Evolutionary conservation across 1,140 invertebrate species (phyloP).

Genomic region (Drosophila repletoides): DNA sequence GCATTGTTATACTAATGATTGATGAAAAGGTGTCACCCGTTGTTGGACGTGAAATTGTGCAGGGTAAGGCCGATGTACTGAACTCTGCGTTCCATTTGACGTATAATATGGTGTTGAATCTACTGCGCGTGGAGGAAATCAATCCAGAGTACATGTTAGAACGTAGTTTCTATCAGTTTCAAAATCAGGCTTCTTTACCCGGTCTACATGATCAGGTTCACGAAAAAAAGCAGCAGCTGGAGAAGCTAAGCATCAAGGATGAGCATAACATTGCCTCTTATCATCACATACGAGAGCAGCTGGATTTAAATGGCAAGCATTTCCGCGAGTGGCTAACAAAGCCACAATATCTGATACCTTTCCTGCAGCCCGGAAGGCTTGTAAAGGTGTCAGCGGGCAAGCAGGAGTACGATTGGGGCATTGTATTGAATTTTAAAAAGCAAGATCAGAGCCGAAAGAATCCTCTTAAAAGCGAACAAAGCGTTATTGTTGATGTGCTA

Average conservation of each 20-base stretch:
- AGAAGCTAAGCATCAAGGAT: conserved; percentile 86
- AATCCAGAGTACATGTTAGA: conserved; percentile 99
- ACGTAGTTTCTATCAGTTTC: conserved; percentile 99
- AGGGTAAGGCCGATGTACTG: conserved; percentile 96
- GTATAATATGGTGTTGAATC: conserved; percentile 99
- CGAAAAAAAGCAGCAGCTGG: conserved; percentile 87
- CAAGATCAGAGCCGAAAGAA: conserved; percentile 84
- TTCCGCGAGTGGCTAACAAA: conserved; percentile 91
- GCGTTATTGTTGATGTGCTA: conserved; percentile 92
- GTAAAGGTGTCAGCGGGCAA: conserved; percentile 94
- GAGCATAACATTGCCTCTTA: conserved; percentile 92
- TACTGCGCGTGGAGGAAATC: conserved; percentile 98
- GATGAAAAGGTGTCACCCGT: conserved; percentile 97
- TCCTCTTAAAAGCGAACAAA: conserved; percentile 84
- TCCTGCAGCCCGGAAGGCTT: conserved; percentile 96
- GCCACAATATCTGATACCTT: conserved; percentile 95
- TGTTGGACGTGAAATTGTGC: conserved; percentile 93
- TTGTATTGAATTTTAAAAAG: conserved; percentile 96
- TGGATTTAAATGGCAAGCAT: conserved; percentile 89
- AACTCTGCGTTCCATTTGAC: conserved; percentile 99
- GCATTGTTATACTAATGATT: conserved; percentile 99
- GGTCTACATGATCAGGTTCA: conserved; percentile 92
- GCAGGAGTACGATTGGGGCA: conserved; percentile 97
- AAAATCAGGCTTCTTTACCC: conserved; percentile 98
- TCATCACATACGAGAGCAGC: conserved; percentile 91